A percentile compares a stretch with the other conserved stretches of the same genome.
phyloP scores from a whole-genome alignment of 2,797 vertebrate species.

The Aselliscus stoliczkanus region DNA sequence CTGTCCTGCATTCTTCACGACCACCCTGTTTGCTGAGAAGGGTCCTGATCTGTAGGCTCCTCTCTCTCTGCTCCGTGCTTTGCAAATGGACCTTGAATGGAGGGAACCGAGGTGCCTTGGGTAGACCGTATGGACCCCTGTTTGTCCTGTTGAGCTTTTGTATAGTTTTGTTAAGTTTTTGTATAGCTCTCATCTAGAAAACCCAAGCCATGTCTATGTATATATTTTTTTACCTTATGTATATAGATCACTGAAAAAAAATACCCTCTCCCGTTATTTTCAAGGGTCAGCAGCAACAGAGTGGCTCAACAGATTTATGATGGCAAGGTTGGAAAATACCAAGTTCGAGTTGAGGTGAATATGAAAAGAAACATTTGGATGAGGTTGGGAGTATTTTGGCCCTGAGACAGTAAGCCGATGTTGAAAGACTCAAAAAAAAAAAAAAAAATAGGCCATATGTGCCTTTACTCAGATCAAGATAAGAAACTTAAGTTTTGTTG shows the following conservation, averaged over 20 bases:
- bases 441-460: background rate
- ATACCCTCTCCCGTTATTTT: background rate
- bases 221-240: background rate
- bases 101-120: background rate
- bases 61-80: background rate
- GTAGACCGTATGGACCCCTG: rapidly evolving
- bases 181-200: background rate
- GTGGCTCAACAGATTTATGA: constrained; percentile 42
- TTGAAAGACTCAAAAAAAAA: constrained; percentile 32
- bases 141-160: background rate
- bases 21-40: background rate
- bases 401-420: constrained; percentile 24
- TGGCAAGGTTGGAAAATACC: background rate
- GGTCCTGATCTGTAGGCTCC: background rate
- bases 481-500: background rate
- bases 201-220: background rate
- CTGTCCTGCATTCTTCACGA: background rate
- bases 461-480: constrained; percentile 49
- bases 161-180: background rate
- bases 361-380: constrained; percentile 48
- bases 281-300: background rate
- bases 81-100: background rate
- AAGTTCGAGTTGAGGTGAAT: constrained; percentile 48
- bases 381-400: constrained; percentile 36
- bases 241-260: background rate